These are phyloP conservation scores for Epistrophella euchroma DNA, from an alignment of 2,888 invertebrate species.

Conservation along the genomic window DNA sequence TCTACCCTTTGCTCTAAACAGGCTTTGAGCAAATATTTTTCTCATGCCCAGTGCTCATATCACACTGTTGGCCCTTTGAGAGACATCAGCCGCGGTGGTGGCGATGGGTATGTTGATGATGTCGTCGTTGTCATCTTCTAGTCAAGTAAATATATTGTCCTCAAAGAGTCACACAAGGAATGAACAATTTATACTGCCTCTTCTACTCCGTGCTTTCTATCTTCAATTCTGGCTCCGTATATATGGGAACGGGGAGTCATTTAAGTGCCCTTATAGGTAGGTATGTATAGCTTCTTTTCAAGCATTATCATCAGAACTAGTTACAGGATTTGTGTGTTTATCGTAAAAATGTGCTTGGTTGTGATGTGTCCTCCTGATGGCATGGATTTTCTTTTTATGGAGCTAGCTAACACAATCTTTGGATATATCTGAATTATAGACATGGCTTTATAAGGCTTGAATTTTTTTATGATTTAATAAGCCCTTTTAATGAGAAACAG, in stretches of 20 bases:
- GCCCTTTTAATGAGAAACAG: constrained; percentile 14
- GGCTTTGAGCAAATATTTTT: constrained; percentile 51
- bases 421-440: constrained; percentile 62
- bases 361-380: constrained; percentile 34
- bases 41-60: constrained; percentile 59
- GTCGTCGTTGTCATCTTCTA: constrained; percentile 72
- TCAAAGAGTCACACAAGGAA: constrained; percentile 68
- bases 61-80: constrained; percentile 49
- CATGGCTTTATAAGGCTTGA: constrained; percentile 52
- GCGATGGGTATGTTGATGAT: constrained; percentile 71
- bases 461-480: constrained; percentile 62
- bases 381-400: constrained; percentile 28
- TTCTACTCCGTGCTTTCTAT: constrained; percentile 41
- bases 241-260: neutral
- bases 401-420: constrained; percentile 47
- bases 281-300: constrained; percentile 7
- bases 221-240: neutral
- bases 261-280: constrained; percentile 8
- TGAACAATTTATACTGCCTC: constrained; percentile 72
- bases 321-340: constrained; percentile 16
- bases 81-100: neutral
- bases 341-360: constrained; percentile 32
- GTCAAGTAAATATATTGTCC: constrained; percentile 75
- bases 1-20: neutral
- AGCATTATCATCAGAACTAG: constrained; percentile 21